Percentiles rank a stretch among this genome's conserved stretches.
Evolutionary conservation across 1,140 invertebrate genomes (phyloP).

Genomic region (Telenomus remus): DNA sequence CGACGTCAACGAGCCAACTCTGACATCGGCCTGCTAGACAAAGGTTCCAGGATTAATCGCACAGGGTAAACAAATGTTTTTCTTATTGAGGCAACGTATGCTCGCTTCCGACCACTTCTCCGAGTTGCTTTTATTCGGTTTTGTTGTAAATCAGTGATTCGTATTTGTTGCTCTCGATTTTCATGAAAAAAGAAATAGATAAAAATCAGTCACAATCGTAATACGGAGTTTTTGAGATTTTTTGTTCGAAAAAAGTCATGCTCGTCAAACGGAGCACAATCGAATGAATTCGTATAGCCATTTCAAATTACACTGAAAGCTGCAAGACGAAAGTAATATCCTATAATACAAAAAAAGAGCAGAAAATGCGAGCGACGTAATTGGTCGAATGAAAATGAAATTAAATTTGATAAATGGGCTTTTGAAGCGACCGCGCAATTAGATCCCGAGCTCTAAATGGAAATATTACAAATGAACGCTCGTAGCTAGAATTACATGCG

Average conservation of each 20-base stretch:
- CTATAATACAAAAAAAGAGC: slow-evolving; percentile 15
- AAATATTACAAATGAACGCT: slow-evolving; percentile 33
- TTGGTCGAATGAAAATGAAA: slow-evolving; percentile 30
- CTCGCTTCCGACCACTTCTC: no score
- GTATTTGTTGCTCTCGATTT: no score
- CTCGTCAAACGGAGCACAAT: background rate
- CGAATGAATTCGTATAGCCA: background rate
- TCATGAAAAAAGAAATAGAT: background rate
- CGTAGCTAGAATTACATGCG: slow-evolving; percentile 12
- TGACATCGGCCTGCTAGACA: slow-evolving; percentile 1
- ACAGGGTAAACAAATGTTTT: slow-evolving; percentile 13
- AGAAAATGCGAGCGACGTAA: slow-evolving; percentile 13
- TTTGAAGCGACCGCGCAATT: slow-evolving; percentile 32
- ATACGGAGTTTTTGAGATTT: background rate
- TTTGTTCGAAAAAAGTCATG: no score
- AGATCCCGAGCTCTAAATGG: slow-evolving; percentile 11
- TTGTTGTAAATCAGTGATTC: no score
- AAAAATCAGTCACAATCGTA: background rate
- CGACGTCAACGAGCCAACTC: slow-evolving; percentile 7
- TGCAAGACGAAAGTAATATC: slow-evolving; percentile 16
- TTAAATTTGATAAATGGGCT: slow-evolving; percentile 33
- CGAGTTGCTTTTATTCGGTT: no score
- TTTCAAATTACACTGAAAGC: slow-evolving; percentile 5
- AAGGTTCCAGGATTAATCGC: slow-evolving; percentile 2
- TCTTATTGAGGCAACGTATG: no score